These are phyloP conservation scores for Coelogynopora nodosa DNA, from an alignment of 2,888 invertebrate species.

Conservation along the genomic window DNA sequence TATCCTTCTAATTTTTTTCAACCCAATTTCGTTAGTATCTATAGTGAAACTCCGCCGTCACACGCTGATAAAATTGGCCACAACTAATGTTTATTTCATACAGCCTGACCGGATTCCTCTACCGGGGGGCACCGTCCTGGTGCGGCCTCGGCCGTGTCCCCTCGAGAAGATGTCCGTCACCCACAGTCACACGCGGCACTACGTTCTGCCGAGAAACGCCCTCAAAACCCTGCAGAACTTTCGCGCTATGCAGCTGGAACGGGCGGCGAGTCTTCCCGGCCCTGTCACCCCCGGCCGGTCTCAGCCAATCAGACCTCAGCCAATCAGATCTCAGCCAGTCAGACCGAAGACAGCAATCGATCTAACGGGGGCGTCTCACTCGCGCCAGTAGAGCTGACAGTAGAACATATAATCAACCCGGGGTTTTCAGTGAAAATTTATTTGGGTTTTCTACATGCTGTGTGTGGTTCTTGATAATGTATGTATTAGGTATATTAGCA, in stretches of 20 bases:
- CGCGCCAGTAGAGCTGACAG: neutral
- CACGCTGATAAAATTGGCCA: too few relatives aligned
- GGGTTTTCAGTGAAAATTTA: too few relatives aligned
- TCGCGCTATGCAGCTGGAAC: slow-evolving; percentile 17
- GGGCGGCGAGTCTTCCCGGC: neutral
- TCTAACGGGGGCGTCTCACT: neutral
- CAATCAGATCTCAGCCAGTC: neutral
- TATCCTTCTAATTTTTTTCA: too few relatives aligned
- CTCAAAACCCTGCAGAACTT: neutral
- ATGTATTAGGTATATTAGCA: too few relatives aligned
- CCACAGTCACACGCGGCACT: slow-evolving; percentile 54
- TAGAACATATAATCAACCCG: neutral
- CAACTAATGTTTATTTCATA: slow-evolving; percentile 26
- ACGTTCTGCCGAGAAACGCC: slow-evolving; percentile 50
- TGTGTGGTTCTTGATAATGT: too few relatives aligned
- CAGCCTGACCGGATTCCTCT: slow-evolving; percentile 55
- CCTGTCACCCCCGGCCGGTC: neutral
- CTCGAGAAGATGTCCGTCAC: neutral
- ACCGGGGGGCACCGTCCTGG: slow-evolving; percentile 57
- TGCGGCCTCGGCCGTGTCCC: slow-evolving; percentile 53
- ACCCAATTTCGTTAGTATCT: too few relatives aligned
- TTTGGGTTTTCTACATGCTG: too few relatives aligned
- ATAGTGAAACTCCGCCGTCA: too few relatives aligned
- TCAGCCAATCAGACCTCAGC: too few relatives aligned
- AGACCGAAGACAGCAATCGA: neutral